Percentiles rank a stretch among this genome's conserved stretches.
These are phyloP conservation scores for Frankliniella intonsa DNA, from an alignment of 2,888 invertebrate genomes.

Conservation along the genomic window DNA sequence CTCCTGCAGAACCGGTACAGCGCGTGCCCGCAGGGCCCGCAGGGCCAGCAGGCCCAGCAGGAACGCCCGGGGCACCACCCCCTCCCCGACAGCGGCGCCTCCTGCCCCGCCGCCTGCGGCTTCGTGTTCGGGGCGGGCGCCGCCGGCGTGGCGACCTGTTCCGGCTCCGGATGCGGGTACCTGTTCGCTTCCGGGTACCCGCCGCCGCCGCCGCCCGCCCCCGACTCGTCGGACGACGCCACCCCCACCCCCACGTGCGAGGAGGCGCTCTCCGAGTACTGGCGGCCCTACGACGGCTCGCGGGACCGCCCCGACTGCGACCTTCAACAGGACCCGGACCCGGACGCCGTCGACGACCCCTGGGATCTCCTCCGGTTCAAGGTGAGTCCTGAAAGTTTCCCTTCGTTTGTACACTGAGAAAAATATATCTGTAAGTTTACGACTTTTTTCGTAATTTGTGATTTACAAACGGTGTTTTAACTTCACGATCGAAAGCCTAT, in stretches of 20 bases:
- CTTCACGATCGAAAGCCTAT: no score
- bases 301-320: not conserved
- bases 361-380: not conserved
- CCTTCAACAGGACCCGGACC: not conserved
- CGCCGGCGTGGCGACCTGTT: not conserved
- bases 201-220: slow-evolving; percentile 3
- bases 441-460: no score
- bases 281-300: slow-evolving; percentile 12
- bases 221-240: not conserved
- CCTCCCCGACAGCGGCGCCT: not conserved
- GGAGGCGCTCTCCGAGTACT: not conserved
- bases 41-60: not conserved
- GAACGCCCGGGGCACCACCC: not conserved
- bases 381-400: not conserved
- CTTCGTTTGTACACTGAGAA: no score
- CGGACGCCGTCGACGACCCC: not conserved
- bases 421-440: no score
- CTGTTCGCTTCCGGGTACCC: slow-evolving; percentile 16
- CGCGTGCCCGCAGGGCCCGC: not conserved
- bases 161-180: slow-evolving; percentile 23
- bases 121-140: not conserved
- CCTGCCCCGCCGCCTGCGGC: slow-evolving; percentile 2
- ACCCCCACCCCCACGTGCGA: not conserved
- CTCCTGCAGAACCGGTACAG: slow-evolving; percentile 6
- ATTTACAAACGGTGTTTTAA: no score